phyloP scores from a whole-genome alignment of 2,797 vertebrate genomes.

The Arremon brunneinucha region DNA sequence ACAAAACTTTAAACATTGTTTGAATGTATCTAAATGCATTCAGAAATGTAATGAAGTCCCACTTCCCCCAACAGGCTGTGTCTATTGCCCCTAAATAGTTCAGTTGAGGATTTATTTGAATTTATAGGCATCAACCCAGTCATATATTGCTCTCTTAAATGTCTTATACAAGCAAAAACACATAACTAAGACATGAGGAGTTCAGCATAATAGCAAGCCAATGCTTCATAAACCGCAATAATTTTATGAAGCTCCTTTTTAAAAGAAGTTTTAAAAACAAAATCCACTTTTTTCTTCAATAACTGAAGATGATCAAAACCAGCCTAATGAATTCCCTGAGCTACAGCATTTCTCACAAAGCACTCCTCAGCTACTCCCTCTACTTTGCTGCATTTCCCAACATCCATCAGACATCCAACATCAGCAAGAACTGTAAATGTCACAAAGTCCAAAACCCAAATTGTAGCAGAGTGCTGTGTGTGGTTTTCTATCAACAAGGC shows the following conservation, averaged over 20 bases:
- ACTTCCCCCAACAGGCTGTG: background rate
- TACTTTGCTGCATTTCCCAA: background rate
- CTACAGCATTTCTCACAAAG: background rate
- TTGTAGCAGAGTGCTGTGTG: background rate
- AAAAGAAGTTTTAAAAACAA: background rate
- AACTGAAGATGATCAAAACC: background rate
- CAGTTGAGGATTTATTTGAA: constrained; percentile 58
- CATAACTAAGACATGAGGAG: background rate
- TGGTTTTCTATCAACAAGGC: background rate
- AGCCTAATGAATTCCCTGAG: background rate
- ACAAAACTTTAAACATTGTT: constrained; percentile 50
- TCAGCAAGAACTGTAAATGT: background rate
- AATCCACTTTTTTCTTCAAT: background rate
- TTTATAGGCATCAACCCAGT: constrained; percentile 53
- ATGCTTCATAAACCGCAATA: background rate
- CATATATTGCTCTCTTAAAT: constrained; percentile 49
- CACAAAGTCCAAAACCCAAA: background rate
- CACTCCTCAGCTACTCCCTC: too few species aligned
- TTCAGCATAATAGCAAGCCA: constrained; percentile 35
- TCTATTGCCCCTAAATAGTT: constrained; percentile 48
- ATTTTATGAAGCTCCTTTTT: constrained; percentile 9
- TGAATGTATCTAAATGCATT: constrained; percentile 36
- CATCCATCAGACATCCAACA: background rate
- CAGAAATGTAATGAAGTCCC: constrained; percentile 47
- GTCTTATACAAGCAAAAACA: constrained; percentile 56